Evolutionary conservation across 2,797 vertebrate species (phyloP), one percentile per base, ranked within the genome.

Genomic region (Anabacerthia variegaticeps): DNA sequence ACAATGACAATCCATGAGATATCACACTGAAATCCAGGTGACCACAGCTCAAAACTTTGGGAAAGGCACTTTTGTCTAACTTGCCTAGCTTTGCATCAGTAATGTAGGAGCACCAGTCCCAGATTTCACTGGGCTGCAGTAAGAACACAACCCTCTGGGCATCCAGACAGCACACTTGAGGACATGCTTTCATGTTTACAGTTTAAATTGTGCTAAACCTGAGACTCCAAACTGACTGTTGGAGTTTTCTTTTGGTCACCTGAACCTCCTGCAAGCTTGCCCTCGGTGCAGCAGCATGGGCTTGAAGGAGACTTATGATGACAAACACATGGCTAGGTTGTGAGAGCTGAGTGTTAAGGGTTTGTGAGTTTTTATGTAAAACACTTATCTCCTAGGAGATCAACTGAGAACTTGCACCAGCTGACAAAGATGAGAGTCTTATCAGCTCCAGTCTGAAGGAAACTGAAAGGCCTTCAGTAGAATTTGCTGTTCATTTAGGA

Each of bases 171-270:
- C 3, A 1, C 6, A 43, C 7, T 20, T 28, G 24, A 58, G n/a
- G 12, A 27, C 46, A 30, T 2, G 1, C 3, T 12, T 26, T 12
- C 0, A 0, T 17, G 16, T 3, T 30, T 30, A n/a, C 6, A 19
- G 16, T 2, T 59, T 89, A 48, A 65, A 27, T 9, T 72, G 20
- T 16, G 10, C 10, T 23, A 41, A 66, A 51, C 12, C 27, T 41
- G 8, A 83, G 14, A 17, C 14, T 69, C 21, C 9, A 58, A 81
- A 12, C 22, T 63, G 43, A 19, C 37, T 69, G 7, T 5, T 54
- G 30, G 12, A 8, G 13, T 67, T 77, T 69, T 71, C 21, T 13
- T 74, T 44, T 44, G 46, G 16, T 10, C 62, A 22, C 5, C 80
- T 76, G 27, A 61, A 44, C 12, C 14, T 63, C 8, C 67, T 52